Percentiles rank a stretch among this genome's conserved stretches.
Evolutionary conservation across 2,797 vertebrate genomes (phyloP).

Genomic region (Apodemus agrarius): DNA sequence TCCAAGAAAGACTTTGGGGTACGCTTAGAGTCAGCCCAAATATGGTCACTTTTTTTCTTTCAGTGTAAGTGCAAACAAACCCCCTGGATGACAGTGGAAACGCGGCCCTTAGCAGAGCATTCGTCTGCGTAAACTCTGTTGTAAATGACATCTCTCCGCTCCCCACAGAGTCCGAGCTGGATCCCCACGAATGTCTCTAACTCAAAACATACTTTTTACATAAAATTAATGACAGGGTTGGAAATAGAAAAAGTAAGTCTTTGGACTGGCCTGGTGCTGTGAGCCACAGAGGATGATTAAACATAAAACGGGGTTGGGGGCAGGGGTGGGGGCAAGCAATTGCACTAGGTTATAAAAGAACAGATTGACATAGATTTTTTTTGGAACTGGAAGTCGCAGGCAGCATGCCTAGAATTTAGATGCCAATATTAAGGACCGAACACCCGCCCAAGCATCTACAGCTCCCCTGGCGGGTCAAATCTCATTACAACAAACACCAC

Average conservation of each 20-base stretch:
- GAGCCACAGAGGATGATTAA: conserved; percentile 68
- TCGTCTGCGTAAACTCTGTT: conserved; percentile 26
- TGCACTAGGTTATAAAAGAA: conserved; percentile 59
- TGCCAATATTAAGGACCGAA: conserved; percentile 40
- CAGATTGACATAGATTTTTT: conserved; percentile 66
- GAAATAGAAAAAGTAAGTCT: conserved; percentile 72
- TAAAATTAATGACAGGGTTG: conserved; percentile 71
- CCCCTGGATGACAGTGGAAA: conserved; percentile 24
- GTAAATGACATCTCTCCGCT: conserved; percentile 62
- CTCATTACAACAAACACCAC: conserved; percentile 56
- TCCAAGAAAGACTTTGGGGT: too few species aligned
- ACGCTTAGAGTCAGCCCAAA: conserved; percentile 63
- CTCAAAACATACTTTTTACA: conserved; percentile 78
- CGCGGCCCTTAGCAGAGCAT: not conserved
- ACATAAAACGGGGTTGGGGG: not conserved
- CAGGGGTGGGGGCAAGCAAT: not conserved
- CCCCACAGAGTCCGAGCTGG: conserved; percentile 46
- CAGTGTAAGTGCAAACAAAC: conserved; percentile 50
- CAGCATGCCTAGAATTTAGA: conserved; percentile 73
- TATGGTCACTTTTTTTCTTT: conserved; percentile 62
- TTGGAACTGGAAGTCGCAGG: conserved; percentile 65
- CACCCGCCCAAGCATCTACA: not conserved
- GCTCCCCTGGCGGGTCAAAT: conserved; percentile 41
- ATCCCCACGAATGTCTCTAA: conserved; percentile 54
- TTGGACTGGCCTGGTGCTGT: conserved; percentile 42